A percentile compares a stretch with the other conserved stretches of the same genome.
Evolutionary conservation across 2,888 invertebrate species (phyloP).

Genomic region (Melanargia galathea): DNA sequence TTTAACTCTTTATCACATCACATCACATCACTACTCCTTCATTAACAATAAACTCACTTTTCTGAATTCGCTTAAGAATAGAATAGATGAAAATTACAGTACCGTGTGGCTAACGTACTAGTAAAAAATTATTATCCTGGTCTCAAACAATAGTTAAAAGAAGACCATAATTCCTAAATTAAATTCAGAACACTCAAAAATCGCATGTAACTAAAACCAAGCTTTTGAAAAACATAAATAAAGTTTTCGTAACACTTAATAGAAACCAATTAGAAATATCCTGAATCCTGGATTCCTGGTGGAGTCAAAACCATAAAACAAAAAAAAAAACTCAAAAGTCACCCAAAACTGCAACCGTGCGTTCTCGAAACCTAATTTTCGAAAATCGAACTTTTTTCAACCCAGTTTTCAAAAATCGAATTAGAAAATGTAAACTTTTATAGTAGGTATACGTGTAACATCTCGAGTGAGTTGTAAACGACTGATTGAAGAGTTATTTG

Average conservation of each 20-base stretch:
- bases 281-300: neutral
- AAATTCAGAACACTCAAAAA: neutral
- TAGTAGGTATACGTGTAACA: slow-evolving; percentile 46
- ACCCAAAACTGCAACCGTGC: neutral
- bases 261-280: slow-evolving; percentile 2
- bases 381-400: slow-evolving; percentile 15
- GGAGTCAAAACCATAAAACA: neutral
- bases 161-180: neutral
- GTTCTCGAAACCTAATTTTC: neutral
- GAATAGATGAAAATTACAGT: too few relatives aligned
- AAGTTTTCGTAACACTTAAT: too few relatives aligned
- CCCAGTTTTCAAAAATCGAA: neutral
- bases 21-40: slow-evolving; percentile 9
- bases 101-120: neutral
- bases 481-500: slow-evolving; percentile 51
- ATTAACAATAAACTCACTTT: neutral
- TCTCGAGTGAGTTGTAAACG: slow-evolving; percentile 50
- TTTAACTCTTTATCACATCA: slow-evolving; percentile 25
- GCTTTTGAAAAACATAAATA: too few relatives aligned
- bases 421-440: slow-evolving; percentile 5
- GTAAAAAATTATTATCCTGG: neutral
- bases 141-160: neutral
- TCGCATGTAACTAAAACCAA: too few relatives aligned
- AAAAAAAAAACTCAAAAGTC: neutral
- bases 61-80: neutral